Evolutionary conservation across 2,888 invertebrate species (phyloP), one percentile per base, ranked within the genome.

Genomic region (Agrilus biguttatus): DNA sequence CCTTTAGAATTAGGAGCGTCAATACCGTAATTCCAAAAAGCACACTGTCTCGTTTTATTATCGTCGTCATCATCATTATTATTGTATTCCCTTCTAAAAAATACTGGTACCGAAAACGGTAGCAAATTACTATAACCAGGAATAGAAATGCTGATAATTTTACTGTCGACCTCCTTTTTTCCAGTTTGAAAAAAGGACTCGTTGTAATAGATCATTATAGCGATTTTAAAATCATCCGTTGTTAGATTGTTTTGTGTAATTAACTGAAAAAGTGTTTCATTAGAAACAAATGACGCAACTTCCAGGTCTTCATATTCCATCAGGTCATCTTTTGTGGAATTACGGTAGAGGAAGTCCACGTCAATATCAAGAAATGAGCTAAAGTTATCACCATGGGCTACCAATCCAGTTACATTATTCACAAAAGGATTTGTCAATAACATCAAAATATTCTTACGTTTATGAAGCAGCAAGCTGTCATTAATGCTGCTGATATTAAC

Each of bases 111-210:
- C 2, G 73, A 65, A 52, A 67, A 61, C 39, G 73, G 64, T 14
- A 79, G 63, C 57, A 75, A 73, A 1, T 68, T 62, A 13, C 68
- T 67, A 43, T 55, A 74, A 0, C 75, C 75, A 2, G 78, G 78
- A 47, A 80, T 69, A 1, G 73, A 68, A 14, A 80, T 62, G 40
- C 77, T 77, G 14, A 80, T 61, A 13, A 80, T 69, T 33, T 71
- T 70, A 50, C 75, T 72, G 23, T 68, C 41, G 34, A 21, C 37
- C 14, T 39, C 48, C 23, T 41, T 52, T 12, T 44, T 46, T 32
- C 45, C 42, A 39, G 53, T 52, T 23, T 57, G 53, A 44, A 66
- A 65, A 5, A 66, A 48, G 2, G 50, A 51, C 51, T 63, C 59
- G 37, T 59, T 59, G 23, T 55, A 53, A 49, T 55, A 64, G 28